Evolutionary conservation across 2,888 invertebrate species (phyloP).

Genomic region (Thecocarcelia acutangulata): DNA sequence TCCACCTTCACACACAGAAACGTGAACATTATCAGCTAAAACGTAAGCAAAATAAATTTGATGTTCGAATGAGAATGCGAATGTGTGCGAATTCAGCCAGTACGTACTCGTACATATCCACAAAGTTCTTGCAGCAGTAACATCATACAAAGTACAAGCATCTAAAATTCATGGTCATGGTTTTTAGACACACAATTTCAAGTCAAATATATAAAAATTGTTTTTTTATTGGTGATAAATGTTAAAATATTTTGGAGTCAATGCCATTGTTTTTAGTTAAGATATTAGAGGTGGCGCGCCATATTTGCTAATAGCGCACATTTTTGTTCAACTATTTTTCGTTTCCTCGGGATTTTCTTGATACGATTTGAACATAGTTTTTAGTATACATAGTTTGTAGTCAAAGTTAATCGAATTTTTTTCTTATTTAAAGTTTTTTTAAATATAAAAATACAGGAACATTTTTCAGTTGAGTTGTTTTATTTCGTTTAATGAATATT

Average conservation of each 20-base stretch:
- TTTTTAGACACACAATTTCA: slow-evolving; percentile 25
- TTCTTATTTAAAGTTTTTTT: slow-evolving; percentile 29
- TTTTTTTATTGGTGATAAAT: slow-evolving; percentile 44
- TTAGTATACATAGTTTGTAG: slow-evolving; percentile 40
- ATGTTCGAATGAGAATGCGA: not conserved
- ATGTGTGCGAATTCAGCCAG: slow-evolving; percentile 10
- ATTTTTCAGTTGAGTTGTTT: no score
- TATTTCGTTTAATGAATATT: no score
- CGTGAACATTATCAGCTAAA: not conserved
- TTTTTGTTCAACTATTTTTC: slow-evolving; percentile 59
- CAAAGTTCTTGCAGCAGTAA: not conserved
- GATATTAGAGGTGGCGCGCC: slow-evolving; percentile 55
- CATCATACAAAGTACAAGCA: slow-evolving; percentile 31
- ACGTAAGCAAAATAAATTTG: slow-evolving; percentile 32
- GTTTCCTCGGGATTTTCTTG: slow-evolving; percentile 27
- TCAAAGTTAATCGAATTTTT: slow-evolving; percentile 60
- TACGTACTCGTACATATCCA: slow-evolving; percentile 2
- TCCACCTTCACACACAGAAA: not conserved
- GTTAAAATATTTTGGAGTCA: slow-evolving; percentile 58
- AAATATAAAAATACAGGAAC: slow-evolving; percentile 19
- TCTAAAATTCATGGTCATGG: slow-evolving; percentile 68
- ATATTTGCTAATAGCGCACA: slow-evolving; percentile 59
- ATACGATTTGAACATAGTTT: not conserved
- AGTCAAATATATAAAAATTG: slow-evolving; percentile 7
- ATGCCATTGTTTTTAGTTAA: slow-evolving; percentile 49